A percentile compares a stretch with the other conserved stretches of the same genome.
Conservation (phyloP, 2,113 vertebrate species). For the Etheostoma cragini region DNA sequence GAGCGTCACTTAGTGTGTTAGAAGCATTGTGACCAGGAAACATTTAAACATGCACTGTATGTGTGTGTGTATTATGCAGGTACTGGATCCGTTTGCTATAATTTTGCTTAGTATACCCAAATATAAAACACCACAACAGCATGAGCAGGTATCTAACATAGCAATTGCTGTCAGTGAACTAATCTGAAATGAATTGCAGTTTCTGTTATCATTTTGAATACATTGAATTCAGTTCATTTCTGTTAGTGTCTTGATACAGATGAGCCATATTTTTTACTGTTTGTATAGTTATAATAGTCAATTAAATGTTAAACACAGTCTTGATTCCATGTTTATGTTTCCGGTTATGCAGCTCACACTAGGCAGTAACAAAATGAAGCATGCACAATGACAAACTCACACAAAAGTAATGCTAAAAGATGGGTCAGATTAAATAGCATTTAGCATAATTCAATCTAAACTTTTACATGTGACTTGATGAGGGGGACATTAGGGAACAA, state of each 20-base stretch:
- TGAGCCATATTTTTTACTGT: conserved; percentile 6
- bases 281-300: conserved; percentile 20
- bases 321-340: neutral
- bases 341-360: neutral
- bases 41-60: neutral
- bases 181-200: neutral
- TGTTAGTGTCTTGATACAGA: conserved; percentile 14
- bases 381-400: neutral
- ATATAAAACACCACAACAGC: neutral
- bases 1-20: neutral
- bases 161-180: neutral
- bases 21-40: neutral
- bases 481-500: too few species aligned
- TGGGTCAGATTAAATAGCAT: neutral
- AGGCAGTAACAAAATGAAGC: neutral
- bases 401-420: too few species aligned
- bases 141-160: neutral
- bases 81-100: neutral
- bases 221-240: neutral
- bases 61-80: neutral
- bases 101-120: neutral
- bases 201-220: neutral
- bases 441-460: neutral
- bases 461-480: neutral
- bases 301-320: conserved; percentile 21